Conservation (phyloP, 2,888 invertebrate species). For the Xiphydria camelus region DNA sequence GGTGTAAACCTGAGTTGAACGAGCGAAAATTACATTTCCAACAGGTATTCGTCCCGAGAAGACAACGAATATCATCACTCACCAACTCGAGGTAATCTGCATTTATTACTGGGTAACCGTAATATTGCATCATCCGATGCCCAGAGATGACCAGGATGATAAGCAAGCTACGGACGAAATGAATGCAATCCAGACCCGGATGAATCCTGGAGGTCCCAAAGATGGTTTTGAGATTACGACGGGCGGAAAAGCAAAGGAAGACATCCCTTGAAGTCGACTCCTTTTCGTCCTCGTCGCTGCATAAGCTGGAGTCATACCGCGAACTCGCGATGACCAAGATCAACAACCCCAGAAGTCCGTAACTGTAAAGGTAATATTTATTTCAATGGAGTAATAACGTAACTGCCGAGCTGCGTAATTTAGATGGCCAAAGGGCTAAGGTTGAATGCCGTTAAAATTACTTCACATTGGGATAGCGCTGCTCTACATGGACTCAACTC, state of each 20-base stretch:
- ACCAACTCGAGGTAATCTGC: conserved; percentile 33
- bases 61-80: too few species aligned
- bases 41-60: too few species aligned
- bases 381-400: background rate
- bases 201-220: conserved; percentile 28
- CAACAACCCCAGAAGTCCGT: conserved; percentile 18
- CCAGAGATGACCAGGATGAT: conserved; percentile 31
- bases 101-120: conserved; percentile 27
- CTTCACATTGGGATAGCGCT: too few species aligned
- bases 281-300: conserved; percentile 2
- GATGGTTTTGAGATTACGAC: conserved; percentile 34
- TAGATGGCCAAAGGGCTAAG: too few species aligned
- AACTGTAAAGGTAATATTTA: conserved; percentile 18
- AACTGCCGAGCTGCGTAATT: too few species aligned
- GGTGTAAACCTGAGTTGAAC: conserved; percentile 19
- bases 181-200: conserved; percentile 40
- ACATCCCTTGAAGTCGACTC: conserved; percentile 17
- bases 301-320: conserved; percentile 23
- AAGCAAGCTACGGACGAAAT: conserved; percentile 33
- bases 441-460: too few species aligned
- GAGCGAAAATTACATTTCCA: background rate
- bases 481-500: too few species aligned
- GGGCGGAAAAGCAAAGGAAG: conserved; percentile 41
- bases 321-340: conserved; percentile 24
- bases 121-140: conserved; percentile 35